These are phyloP conservation scores for Drosophila sulfurigaster DNA, from an alignment of 1,140 invertebrate species.

Conservation along the genomic window DNA sequence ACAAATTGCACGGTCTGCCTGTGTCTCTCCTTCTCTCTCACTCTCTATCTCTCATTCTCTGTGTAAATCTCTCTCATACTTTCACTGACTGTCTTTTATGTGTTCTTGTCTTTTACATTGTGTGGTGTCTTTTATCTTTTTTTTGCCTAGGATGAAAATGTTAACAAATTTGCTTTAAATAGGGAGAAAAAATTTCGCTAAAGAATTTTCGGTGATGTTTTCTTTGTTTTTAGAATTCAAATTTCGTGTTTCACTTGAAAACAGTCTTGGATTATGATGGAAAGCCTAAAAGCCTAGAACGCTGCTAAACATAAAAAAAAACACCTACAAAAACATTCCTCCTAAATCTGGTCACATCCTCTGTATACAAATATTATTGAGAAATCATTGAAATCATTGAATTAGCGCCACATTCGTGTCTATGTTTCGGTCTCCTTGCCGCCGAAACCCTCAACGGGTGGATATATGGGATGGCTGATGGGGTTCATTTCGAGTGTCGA, in stretches of 20 bases:
- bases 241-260: slow-evolving; percentile 31
- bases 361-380: slow-evolving; percentile 78
- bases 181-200: slow-evolving; percentile 50
- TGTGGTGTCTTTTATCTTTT: slow-evolving; percentile 15
- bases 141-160: slow-evolving; percentile 21
- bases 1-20: slow-evolving; percentile 79
- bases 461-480: slow-evolving; percentile 88
- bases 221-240: slow-evolving; percentile 4
- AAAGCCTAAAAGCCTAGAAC: slow-evolving; percentile 53
- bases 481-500: slow-evolving; percentile 93
- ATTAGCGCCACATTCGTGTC: slow-evolving; percentile 43
- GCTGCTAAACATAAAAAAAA: slow-evolving; percentile 42
- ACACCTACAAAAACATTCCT: slow-evolving; percentile 51
- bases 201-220: slow-evolving; percentile 44
- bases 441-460: slow-evolving; percentile 90
- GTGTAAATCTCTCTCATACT: background rate
- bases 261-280: slow-evolving; percentile 52
- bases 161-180: slow-evolving; percentile 41
- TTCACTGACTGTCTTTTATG: slow-evolving; percentile 23
- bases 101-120: slow-evolving; percentile 8
- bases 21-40: slow-evolving; percentile 36
- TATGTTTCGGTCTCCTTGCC: slow-evolving; percentile 93
- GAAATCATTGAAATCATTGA: slow-evolving; percentile 81
- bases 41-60: background rate
- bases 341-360: slow-evolving; percentile 28